A percentile compares a stretch with the other conserved stretches of the same genome.
Evolutionary conservation across 2,888 invertebrate genomes (phyloP).

Genomic region (Balanococcus diminutus): DNA sequence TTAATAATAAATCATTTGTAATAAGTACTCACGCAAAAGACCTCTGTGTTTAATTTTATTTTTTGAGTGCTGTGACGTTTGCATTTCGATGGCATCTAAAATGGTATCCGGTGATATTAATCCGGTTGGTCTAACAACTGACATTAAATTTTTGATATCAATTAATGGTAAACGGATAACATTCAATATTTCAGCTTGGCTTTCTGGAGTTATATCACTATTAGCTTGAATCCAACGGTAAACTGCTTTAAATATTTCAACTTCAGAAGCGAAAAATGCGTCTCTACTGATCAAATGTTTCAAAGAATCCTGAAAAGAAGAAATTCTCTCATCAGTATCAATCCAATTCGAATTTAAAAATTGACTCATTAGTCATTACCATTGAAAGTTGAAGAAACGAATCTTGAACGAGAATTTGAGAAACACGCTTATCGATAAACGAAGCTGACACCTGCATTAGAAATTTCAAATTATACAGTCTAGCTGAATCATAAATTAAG

Average conservation of each 20-base stretch:
- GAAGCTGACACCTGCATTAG: slow-evolving; percentile 80
- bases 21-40: slow-evolving; percentile 72
- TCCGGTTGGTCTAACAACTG: slow-evolving; percentile 84
- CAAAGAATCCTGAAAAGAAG: slow-evolving; percentile 70
- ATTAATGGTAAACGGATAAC: slow-evolving; percentile 83
- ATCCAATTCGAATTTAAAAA: background rate
- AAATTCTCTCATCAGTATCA: background rate
- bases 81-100: slow-evolving; percentile 91
- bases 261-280: slow-evolving; percentile 95
- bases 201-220: slow-evolving; percentile 52
- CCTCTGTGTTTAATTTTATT: slow-evolving; percentile 82
- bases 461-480: slow-evolving; percentile 69
- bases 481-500: slow-evolving; percentile 91
- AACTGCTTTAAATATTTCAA: slow-evolving; percentile 91
- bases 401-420: slow-evolving; percentile 81
- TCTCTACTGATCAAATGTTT: slow-evolving; percentile 86
- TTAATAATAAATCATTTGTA: too few species aligned
- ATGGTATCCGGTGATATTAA: slow-evolving; percentile 88
- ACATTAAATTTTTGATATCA: slow-evolving; percentile 83
- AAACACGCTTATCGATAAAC: slow-evolving; percentile 89
- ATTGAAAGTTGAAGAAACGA: slow-evolving; percentile 83
- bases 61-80: slow-evolving; percentile 63
- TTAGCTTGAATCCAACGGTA: slow-evolving; percentile 72
- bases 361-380: slow-evolving; percentile 64
- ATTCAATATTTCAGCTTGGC: slow-evolving; percentile 59